These are phyloP conservation scores for Zaprionus ghesquierei DNA, from an alignment of 1,140 invertebrate species.

Conservation along the genomic window DNA sequence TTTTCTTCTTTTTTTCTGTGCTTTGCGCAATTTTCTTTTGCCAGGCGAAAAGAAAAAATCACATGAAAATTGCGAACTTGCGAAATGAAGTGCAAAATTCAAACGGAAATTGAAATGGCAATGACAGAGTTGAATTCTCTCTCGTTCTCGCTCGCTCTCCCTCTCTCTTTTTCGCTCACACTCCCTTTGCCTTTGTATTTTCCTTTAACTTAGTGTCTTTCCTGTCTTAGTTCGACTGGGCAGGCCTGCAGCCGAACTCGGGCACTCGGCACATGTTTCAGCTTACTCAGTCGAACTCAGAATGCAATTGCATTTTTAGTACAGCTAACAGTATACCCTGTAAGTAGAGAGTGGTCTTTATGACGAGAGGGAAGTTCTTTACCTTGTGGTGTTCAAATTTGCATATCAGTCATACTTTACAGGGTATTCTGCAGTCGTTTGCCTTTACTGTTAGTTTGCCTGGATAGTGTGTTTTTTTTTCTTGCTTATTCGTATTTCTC, in stretches of 20 bases:
- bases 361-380: neutral
- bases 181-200: slow-evolving; percentile 22
- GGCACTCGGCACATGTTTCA: slow-evolving; percentile 56
- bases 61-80: slow-evolving; percentile 78
- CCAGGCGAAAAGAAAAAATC: slow-evolving; percentile 24
- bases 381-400: neutral
- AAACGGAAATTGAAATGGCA: slow-evolving; percentile 81
- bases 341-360: neutral
- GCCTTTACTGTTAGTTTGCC: neutral
- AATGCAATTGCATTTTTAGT: slow-evolving; percentile 49
- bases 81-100: slow-evolving; percentile 81
- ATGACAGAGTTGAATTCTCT: slow-evolving; percentile 70
- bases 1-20: neutral
- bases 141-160: slow-evolving; percentile 3
- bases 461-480: neutral
- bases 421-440: neutral
- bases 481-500: slow-evolving; percentile 5
- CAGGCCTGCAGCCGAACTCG: slow-evolving; percentile 21
- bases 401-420: neutral
- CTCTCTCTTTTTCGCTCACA: slow-evolving; percentile 5
- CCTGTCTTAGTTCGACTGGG: slow-evolving; percentile 18
- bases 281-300: slow-evolving; percentile 19
- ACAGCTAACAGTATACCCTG: neutral
- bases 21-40: slow-evolving; percentile 6
- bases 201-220: slow-evolving; percentile 46